Conservation (phyloP, 2,888 invertebrate genomes). For the Tinea pellionella region DNA sequence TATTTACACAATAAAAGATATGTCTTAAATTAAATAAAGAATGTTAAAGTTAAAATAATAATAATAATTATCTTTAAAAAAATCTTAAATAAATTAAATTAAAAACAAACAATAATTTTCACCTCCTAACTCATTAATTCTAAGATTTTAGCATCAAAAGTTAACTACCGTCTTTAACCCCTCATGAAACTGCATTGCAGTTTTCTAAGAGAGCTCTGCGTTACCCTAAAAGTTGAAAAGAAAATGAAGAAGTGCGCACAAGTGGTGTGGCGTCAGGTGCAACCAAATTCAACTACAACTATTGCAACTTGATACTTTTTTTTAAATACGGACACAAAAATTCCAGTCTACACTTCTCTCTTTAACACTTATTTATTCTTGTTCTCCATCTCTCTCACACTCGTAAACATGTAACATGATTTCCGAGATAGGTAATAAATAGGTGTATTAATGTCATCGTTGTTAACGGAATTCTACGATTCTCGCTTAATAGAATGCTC, state of each 20-base stretch:
- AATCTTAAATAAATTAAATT: too few species aligned
- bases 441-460: too few species aligned
- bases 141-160: background rate
- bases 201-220: background rate
- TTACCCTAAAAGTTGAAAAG: conserved; percentile 10
- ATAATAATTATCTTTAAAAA: too few species aligned
- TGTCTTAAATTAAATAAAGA: too few species aligned
- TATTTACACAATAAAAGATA: too few species aligned
- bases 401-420: too few species aligned
- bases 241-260: conserved; percentile 9
- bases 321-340: too few species aligned
- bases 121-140: background rate
- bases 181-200: background rate
- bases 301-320: background rate
- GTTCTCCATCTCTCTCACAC: too few species aligned
- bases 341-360: too few species aligned
- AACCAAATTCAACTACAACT: background rate
- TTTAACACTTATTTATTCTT: too few species aligned
- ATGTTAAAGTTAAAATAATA: too few species aligned
- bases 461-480: background rate
- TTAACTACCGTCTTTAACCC: background rate
- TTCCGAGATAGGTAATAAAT: too few species aligned
- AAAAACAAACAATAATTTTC: background rate
- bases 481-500: background rate
- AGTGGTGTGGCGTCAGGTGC: conserved; percentile 13